Evolutionary conservation across 64 coral and sea anemone species (phyloP).

Genomic region (Acropora tenuis): DNA sequence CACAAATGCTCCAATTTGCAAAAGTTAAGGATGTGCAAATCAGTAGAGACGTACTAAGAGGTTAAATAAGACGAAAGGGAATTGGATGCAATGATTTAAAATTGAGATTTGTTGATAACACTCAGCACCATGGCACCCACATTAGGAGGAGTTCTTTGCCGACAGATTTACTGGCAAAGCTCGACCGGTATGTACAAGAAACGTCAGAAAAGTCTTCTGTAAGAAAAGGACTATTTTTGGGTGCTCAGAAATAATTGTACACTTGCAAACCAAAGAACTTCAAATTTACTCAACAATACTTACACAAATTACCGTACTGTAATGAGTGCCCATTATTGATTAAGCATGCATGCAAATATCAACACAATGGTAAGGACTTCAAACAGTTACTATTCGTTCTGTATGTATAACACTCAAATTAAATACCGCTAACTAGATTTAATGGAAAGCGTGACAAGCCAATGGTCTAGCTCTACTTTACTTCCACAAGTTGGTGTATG

Average conservation of each 20-base stretch:
- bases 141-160: not conserved
- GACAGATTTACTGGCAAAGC: conserved; percentile 19
- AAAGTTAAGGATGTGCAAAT: not conserved
- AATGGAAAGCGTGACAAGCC: too few species aligned
- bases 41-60: not conserved
- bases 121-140: conserved; percentile 23
- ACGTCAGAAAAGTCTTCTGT: too few species aligned
- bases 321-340: too few species aligned
- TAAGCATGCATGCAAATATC: too few species aligned
- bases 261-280: too few species aligned
- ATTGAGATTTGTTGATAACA: not conserved
- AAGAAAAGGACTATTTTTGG: not conserved
- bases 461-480: too few species aligned
- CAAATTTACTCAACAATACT: not conserved
- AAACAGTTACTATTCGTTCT: too few species aligned
- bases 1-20: not conserved
- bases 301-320: not conserved
- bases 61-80: not conserved
- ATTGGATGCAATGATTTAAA: conserved; percentile 25
- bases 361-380: too few species aligned
- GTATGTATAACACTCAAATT: too few species aligned
- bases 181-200: conserved; percentile 12
- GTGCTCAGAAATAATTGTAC: too few species aligned
- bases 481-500: too few species aligned
- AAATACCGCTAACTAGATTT: not conserved